Evolutionary conservation across 2,797 vertebrate species (phyloP).

Genomic region (Botia almorhae): DNA sequence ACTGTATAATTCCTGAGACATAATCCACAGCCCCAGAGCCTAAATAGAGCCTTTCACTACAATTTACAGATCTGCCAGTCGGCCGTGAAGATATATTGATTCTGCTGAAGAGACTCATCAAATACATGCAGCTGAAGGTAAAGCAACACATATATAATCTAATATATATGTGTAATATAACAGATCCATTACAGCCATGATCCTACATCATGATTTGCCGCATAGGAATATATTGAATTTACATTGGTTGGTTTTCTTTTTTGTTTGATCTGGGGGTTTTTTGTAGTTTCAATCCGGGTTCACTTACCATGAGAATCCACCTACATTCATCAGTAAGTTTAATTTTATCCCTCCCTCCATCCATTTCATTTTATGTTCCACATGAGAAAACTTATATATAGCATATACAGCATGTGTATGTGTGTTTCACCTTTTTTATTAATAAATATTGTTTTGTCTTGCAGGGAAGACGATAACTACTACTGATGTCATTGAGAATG

Average conservation of each 20-base stretch:
- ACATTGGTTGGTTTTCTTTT: neutral
- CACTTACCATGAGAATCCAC: conserved; percentile 87
- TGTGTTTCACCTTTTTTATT: neutral
- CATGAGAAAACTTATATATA: neutral
- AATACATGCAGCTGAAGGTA: conserved; percentile 93
- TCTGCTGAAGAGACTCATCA: conserved; percentile 90
- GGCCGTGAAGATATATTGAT: conserved; percentile 86
- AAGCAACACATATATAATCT: neutral
- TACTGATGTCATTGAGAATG: conserved; percentile 66
- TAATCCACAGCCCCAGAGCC: neutral
- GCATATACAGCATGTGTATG: neutral
- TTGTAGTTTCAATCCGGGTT: conserved; percentile 86
- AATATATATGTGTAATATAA: neutral
- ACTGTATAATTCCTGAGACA: neutral
- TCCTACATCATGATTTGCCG: neutral
- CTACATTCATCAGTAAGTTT: conserved; percentile 92
- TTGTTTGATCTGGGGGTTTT: conserved; percentile 30
- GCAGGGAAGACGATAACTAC: conserved; percentile 73
- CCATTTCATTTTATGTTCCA: neutral
- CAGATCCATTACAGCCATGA: neutral
- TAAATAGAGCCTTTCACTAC: conserved; percentile 11
- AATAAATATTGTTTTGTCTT: conserved; percentile 12
- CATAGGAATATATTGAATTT: neutral
- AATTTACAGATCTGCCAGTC: conserved; percentile 79
- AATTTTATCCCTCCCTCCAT: conserved; percentile 7